A percentile compares a stretch with the other conserved stretches of the same genome.
phyloP scores from a whole-genome alignment of 2,888 invertebrate species.

The Ectropis crepuscularia region DNA sequence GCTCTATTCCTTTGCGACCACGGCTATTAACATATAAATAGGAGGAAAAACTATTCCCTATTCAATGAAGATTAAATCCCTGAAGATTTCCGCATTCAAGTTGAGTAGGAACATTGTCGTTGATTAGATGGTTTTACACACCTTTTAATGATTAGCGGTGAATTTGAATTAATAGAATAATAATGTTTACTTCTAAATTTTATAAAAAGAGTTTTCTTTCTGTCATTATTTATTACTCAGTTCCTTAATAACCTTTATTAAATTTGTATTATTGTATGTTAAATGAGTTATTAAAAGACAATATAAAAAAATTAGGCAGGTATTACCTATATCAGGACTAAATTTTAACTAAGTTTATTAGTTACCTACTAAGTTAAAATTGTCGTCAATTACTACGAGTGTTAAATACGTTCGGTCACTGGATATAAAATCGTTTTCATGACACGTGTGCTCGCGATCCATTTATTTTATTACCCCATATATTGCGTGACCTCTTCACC shows the following conservation, averaged over 20 bases:
- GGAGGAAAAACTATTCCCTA: conserved; percentile 43
- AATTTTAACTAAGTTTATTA: no score
- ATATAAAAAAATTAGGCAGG: no score
- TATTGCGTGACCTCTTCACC: conserved; percentile 63
- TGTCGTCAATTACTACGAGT: conserved; percentile 1
- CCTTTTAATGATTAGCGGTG: neutral
- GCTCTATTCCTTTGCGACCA: conserved; percentile 44
- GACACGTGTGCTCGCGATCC: conserved; percentile 61
- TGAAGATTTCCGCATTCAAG: neutral
- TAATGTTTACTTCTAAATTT: no score
- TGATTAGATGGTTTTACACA: neutral
- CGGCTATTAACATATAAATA: conserved; percentile 47
- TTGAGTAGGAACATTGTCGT: neutral
- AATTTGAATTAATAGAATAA: no score
- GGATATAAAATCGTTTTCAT: conserved; percentile 31
- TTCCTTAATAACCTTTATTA: no score
- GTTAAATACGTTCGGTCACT: conserved; percentile 15
- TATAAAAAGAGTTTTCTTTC: no score
- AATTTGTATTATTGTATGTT: no score
- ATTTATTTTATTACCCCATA: conserved; percentile 49
- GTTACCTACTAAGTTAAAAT: no score
- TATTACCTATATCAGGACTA: no score
- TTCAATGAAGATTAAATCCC: conserved; percentile 40
- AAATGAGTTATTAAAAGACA: no score
- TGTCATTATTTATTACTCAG: no score